phyloP scores from a whole-genome alignment of 2,888 invertebrate species.

The Idaea straminata region DNA sequence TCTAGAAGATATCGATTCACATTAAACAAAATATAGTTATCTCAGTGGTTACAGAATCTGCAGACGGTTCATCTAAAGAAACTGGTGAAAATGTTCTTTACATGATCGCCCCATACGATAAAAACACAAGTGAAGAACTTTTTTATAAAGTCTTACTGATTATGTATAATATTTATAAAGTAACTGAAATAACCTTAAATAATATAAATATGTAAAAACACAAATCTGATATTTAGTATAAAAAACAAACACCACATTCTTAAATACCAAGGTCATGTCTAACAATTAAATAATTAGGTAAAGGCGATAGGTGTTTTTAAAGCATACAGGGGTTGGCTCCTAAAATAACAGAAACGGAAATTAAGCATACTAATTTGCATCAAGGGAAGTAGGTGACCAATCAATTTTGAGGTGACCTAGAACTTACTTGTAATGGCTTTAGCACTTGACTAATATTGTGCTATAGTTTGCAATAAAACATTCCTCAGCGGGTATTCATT shows the following conservation, averaged over 20 bases:
- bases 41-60: no score
- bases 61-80: no score
- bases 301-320: not conserved
- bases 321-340: not conserved
- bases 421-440: slow-evolving; percentile 21
- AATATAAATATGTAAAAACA: not conserved
- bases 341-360: slow-evolving; percentile 21
- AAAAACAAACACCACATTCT: not conserved
- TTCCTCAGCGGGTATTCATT: not conserved
- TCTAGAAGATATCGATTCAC: no score
- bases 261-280: not conserved
- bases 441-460: not conserved
- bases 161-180: not conserved
- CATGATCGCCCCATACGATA: no score
- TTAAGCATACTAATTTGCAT: slow-evolving; percentile 29
- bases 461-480: not conserved
- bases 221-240: not conserved
- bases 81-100: no score
- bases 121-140: no score
- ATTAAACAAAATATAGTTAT: no score
- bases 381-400: slow-evolving; percentile 27
- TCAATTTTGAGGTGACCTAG: slow-evolving; percentile 29
- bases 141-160: no score
- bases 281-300: slow-evolving; percentile 1
- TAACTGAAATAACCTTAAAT: not conserved